Conservation (phyloP, 2,113 vertebrate genomes). For the Brachypodius melanocephalos region DNA sequence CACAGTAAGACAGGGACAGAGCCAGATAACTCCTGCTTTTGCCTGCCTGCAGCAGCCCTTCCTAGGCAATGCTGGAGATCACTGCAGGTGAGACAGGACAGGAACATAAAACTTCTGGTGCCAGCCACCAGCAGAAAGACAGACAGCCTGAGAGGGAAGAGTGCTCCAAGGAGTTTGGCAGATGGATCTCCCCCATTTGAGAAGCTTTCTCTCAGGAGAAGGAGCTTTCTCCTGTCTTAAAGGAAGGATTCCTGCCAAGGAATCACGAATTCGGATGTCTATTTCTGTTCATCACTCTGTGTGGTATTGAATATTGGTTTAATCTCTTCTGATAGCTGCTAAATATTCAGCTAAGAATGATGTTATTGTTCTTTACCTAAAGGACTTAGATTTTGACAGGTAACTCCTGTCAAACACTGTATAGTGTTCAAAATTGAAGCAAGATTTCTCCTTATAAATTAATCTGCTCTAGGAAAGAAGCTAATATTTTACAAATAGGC, state of each 20-base stretch:
- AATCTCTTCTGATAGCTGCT: not conserved
- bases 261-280: not conserved
- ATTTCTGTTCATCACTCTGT: not conserved
- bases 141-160: not conserved
- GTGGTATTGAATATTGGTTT: not conserved
- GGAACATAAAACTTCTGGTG: not conserved
- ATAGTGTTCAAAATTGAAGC: not conserved
- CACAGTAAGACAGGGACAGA: not conserved
- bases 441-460: not conserved
- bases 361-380: not conserved
- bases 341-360: not conserved
- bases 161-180: not conserved
- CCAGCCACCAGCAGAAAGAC: not conserved
- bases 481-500: not conserved
- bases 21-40: not conserved
- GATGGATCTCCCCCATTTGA: not conserved
- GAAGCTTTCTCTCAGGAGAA: not conserved
- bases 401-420: not conserved
- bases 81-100: not conserved
- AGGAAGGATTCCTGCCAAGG: not conserved
- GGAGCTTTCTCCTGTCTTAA: not conserved
- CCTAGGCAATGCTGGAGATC: fast-evolving
- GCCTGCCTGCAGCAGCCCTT: not conserved
- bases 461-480: not conserved
- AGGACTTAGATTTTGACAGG: not conserved